Evolutionary conservation across 2,797 vertebrate species (phyloP).

Genomic region (Buphagus erythrorhynchus): DNA sequence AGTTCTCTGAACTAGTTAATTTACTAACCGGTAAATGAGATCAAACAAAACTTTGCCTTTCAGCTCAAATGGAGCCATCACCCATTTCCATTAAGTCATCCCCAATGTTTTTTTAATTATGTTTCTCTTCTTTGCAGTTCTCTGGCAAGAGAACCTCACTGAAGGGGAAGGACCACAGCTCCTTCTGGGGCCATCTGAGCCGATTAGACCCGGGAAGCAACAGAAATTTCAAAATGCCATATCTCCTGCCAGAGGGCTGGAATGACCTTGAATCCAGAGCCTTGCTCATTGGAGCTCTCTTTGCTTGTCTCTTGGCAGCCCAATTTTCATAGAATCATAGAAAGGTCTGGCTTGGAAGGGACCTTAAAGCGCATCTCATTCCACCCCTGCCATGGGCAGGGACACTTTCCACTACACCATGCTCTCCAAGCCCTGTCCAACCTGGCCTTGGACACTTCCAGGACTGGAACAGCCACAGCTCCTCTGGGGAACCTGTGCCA

Average conservation of each 20-base stretch:
- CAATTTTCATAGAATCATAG: neutral
- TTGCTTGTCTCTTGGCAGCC: neutral
- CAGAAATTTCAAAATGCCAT: neutral
- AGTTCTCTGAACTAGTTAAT: neutral
- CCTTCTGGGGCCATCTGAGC: neutral
- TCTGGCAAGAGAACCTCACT: neutral
- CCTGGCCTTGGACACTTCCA: neutral
- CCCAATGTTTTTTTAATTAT: neutral
- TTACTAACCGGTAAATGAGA: neutral
- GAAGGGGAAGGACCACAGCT: neutral
- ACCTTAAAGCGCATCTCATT: neutral
- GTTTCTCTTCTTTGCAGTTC: neutral
- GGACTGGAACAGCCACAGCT: neutral
- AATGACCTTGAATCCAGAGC: neutral
- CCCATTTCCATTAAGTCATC: neutral
- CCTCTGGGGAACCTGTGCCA: neutral
- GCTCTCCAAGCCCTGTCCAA: fast-evolving
- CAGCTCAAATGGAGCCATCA: neutral
- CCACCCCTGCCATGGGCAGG: neutral
- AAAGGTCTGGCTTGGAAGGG: neutral
- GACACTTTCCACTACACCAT: neutral
- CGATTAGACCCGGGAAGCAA: neutral
- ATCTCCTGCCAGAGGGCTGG: neutral
- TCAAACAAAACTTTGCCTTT: conserved; percentile 23
- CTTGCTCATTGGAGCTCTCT: neutral